These are phyloP conservation scores for Cyanocitta stelleri DNA, from an alignment of 2,113 vertebrate species.

Conservation along the genomic window DNA sequence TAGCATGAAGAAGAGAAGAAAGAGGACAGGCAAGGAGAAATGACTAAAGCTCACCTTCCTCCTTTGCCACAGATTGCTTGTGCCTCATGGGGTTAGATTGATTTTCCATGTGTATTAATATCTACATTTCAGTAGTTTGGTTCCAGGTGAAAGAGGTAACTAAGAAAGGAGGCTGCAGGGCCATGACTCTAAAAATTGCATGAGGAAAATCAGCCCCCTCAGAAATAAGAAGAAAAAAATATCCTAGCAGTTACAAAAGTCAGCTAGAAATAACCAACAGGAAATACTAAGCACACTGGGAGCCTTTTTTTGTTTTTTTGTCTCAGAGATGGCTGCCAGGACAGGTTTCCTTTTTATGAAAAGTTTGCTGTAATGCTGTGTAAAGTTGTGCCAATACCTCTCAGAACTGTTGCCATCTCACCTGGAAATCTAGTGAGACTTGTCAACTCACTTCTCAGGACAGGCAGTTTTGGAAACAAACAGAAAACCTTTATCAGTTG, in stretches of 20 bases:
- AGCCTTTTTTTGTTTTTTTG: neutral
- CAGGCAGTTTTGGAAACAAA: neutral
- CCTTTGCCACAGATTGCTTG: neutral
- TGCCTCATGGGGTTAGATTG: neutral
- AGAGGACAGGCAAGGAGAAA: neutral
- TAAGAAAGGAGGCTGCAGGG: neutral
- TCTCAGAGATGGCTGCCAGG: neutral
- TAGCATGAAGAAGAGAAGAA: neutral
- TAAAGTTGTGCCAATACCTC: neutral
- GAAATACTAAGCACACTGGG: neutral
- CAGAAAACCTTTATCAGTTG: neutral
- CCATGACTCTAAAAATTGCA: neutral
- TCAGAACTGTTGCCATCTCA: neutral
- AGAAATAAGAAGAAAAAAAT: neutral
- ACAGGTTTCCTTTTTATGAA: neutral
- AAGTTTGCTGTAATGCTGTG: neutral
- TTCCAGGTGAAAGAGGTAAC: neutral
- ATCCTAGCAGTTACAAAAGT: neutral
- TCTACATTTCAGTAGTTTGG: neutral
- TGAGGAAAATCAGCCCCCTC: neutral
- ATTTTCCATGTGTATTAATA: neutral
- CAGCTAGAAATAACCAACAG: neutral
- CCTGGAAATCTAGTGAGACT: neutral
- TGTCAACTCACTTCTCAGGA: neutral
- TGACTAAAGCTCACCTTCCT: neutral